Percentiles rank a stretch among this genome's conserved stretches.
Evolutionary conservation across 2,113 vertebrate genomes (phyloP).

Genomic region (Bufo gargarizans): DNA sequence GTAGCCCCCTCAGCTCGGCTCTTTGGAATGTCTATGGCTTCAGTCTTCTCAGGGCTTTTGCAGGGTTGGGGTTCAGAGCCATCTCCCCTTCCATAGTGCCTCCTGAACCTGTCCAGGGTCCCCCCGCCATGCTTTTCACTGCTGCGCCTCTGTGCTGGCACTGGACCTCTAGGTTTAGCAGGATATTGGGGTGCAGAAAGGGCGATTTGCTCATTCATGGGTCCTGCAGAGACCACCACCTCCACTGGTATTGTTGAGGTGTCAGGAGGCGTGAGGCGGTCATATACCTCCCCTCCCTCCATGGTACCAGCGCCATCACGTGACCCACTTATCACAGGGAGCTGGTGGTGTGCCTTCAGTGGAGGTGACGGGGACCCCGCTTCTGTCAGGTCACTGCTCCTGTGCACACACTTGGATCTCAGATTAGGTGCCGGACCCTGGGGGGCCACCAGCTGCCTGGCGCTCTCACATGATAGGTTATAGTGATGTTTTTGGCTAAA

Average conservation of each 20-base stretch:
- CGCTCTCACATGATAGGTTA: constrained; percentile 60
- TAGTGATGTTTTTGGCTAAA: constrained; percentile 69
- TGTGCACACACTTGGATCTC: constrained; percentile 82
- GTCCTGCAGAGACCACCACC: background rate
- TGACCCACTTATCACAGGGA: background rate
- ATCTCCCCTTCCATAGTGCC: constrained; percentile 73
- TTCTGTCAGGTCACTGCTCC: constrained; percentile 62
- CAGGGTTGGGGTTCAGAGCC: background rate
- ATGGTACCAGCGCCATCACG: background rate
- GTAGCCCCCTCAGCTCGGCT: background rate
- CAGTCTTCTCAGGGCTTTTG: background rate
- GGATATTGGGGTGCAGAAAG: background rate
- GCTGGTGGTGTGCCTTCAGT: background rate
- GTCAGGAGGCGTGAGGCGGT: background rate
- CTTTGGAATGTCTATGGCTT: background rate
- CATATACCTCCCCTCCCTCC: background rate
- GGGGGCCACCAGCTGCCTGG: constrained; percentile 59
- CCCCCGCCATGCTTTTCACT: constrained; percentile 61
- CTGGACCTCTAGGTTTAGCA: background rate
- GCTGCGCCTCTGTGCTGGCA: background rate
- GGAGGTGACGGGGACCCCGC: background rate
- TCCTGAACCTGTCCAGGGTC: constrained; percentile 89
- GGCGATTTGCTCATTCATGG: background rate
- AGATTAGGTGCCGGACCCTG: constrained; percentile 68
- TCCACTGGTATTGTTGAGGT: background rate